Conservation (phyloP, 2,113 vertebrate species). For the Poecile atricapillus region DNA sequence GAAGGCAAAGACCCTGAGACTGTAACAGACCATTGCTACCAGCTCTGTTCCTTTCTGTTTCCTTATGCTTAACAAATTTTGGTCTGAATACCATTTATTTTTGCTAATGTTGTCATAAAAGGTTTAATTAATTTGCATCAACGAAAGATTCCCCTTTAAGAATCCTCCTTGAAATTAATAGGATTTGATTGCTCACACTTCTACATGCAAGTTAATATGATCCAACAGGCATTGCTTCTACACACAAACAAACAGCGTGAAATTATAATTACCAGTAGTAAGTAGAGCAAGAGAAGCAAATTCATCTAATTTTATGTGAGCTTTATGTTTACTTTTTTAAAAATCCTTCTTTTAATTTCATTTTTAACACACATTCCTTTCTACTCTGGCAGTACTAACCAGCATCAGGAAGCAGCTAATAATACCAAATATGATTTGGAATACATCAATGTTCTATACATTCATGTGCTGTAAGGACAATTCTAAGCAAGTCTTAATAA, state of each 20-base stretch:
- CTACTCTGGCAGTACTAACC: not conserved
- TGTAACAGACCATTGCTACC: not conserved
- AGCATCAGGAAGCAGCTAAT: not conserved
- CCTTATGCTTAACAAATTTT: not conserved
- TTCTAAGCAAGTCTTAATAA: not conserved
- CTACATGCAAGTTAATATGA: slow-evolving; percentile 30
- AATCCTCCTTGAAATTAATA: slow-evolving; percentile 53
- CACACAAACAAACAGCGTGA: slow-evolving; percentile 47
- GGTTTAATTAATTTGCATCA: slow-evolving; percentile 26
- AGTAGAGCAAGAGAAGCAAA: slow-evolving; percentile 34
- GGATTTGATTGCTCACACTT: slow-evolving; percentile 23
- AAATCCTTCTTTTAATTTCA: not conserved
- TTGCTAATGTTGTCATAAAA: slow-evolving; percentile 35
- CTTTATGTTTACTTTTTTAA: not conserved
- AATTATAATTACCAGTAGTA: slow-evolving; percentile 54
- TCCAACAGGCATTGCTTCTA: slow-evolving; percentile 30
- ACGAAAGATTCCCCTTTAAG: slow-evolving; percentile 7
- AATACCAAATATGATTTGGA: not conserved
- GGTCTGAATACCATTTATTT: not conserved
- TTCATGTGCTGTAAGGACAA: not conserved
- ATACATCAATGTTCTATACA: not conserved
- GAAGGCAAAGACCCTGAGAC: not conserved
- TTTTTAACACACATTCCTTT: not conserved
- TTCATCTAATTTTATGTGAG: slow-evolving; percentile 25
- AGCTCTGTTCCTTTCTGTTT: not conserved